phyloP scores from a whole-genome alignment of 2,888 invertebrate species.

The Pyralis farinalis region DNA sequence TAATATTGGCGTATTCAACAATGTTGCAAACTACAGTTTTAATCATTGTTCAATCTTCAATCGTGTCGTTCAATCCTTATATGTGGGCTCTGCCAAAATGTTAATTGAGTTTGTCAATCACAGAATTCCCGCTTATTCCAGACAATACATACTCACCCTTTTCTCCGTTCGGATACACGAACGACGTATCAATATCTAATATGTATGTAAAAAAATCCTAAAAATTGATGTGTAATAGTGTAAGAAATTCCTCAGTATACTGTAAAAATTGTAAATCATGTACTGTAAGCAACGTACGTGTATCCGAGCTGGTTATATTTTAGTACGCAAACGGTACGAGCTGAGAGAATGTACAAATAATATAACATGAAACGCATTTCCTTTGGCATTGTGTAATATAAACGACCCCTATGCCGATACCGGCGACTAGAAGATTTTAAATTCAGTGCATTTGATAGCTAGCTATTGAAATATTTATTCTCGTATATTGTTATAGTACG shows the following conservation, averaged over 20 bases:
- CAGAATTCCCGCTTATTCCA: background rate
- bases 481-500: conserved; percentile 74
- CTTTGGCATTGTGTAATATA: conserved; percentile 16
- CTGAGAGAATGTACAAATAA: conserved; percentile 6
- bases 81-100: background rate
- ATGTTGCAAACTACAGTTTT: background rate
- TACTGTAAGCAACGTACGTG: conserved; percentile 1
- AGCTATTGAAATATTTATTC: conserved; percentile 56
- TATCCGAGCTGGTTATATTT: conserved; percentile 4
- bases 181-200: background rate
- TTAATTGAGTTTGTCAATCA: conserved; percentile 8
- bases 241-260: background rate
- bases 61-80: background rate
- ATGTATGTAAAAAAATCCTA: background rate
- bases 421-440: conserved; percentile 16
- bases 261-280: background rate
- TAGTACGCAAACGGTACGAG: conserved; percentile 4
- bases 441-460: conserved; percentile 49
- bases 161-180: conserved; percentile 5
- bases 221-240: background rate
- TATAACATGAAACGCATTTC: conserved; percentile 7
- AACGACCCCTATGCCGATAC: conserved; percentile 9
- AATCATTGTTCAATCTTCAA: conserved; percentile 2
- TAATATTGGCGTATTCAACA: conserved; percentile 3
- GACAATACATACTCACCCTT: background rate